Conservation (phyloP, 1,140 invertebrate genomes). For the Drosophila chauvacae region DNA sequence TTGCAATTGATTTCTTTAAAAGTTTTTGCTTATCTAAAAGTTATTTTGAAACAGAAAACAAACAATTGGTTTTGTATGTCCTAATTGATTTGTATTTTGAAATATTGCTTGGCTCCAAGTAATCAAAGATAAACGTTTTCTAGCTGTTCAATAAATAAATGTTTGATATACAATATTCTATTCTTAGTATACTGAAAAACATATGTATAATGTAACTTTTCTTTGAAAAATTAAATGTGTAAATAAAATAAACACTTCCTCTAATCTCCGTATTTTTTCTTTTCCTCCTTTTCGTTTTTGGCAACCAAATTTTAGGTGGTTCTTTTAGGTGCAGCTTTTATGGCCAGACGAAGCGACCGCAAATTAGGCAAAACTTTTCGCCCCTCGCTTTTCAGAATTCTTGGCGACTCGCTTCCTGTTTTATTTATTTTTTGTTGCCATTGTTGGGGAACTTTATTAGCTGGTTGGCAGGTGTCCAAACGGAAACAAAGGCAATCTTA, state of each 20-base stretch:
- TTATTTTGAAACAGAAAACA: neutral
- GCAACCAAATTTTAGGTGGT: conserved; percentile 2
- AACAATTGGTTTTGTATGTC: neutral
- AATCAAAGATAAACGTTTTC: neutral
- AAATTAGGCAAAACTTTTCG: conserved; percentile 70
- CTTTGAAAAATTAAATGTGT: neutral
- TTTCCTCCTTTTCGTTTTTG: conserved; percentile 2
- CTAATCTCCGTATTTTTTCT: neutral
- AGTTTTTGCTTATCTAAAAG: neutral
- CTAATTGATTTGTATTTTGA: neutral
- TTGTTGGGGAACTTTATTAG: conserved; percentile 65
- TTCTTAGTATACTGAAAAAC: neutral
- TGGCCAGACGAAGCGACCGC: conserved; percentile 32
- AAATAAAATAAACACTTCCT: neutral
- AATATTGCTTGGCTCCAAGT: neutral
- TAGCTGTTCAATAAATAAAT: neutral
- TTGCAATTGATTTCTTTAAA: conserved; percentile 13
- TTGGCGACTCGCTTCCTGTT: conserved; percentile 10
- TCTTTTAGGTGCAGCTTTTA: conserved; percentile 18
- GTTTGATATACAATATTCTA: neutral
- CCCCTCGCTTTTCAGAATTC: conserved; percentile 3
- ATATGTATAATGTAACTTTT: neutral
- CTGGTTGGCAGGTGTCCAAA: conserved; percentile 67
- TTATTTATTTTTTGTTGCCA: conserved; percentile 12
- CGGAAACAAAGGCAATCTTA: conserved; percentile 40